Base-by-base conservation (phyloP, 2,113 vertebrate genomes). In the Chloropsis hardwickii region DNA sequence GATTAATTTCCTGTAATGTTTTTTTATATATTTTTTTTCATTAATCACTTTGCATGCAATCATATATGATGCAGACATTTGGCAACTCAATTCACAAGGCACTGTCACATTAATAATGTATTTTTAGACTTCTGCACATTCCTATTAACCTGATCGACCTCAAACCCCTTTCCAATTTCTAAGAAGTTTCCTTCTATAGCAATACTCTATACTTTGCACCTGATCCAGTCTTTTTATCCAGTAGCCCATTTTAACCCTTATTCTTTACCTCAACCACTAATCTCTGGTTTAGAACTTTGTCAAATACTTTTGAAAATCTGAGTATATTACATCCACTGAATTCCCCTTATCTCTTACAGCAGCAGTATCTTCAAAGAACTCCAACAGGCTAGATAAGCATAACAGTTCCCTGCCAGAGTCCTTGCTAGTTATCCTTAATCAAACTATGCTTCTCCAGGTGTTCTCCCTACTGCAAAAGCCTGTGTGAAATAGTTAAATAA, bases 331-430 rank as follows among this genome's bases (percentile, higher is more conserved):
- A 91, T 91, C 45, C 73, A 66, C 86, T 95, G 94, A 96, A 84
- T 95, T 91, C 31, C 35, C 37, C 78, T 97, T 97, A 95, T 95
- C 96, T 97, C 84, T 76, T 92, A 84, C 14, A 95, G 81, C 83
- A 96, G 92, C 45, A 88, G 57, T 93, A 94, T 95, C 95, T 96
- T 97, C 92, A 95, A 94, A 95, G 90, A 81, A 91, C 74, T 92
- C 94, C 81, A 95, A 25, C 67, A 73, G 69, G 53, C 81, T 84
- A 93, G 95, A 90, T 97, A 96, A 96, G 88, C 77, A 71, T 61
- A 89, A 86, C 61, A 80, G 76, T 64, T 94, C 44, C 23, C 42
- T 95, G 78, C 53, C 58, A 66, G 81, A 79, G 62, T 88, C 67
- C 71, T 90, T 81, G 24, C 50, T 88, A 69, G 90, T 92, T 95